A percentile compares a stretch with the other conserved stretches of the same genome.
Conservation (phyloP, 2,888 invertebrate species). For the Pharmacophagus antenor region DNA sequence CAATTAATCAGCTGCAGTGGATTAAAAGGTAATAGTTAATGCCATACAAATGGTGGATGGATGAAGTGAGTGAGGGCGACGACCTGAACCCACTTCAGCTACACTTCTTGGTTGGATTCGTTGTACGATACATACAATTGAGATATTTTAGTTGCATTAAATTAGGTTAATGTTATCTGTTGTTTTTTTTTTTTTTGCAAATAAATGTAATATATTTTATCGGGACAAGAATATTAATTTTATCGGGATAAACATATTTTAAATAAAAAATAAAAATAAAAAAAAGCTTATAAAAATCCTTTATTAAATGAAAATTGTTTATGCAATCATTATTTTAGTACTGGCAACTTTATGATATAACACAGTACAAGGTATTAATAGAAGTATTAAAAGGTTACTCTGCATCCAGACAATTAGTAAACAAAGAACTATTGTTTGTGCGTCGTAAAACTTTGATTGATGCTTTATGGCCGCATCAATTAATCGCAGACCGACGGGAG, state of each 20-base stretch:
- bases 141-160: slow-evolving; percentile 1
- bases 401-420: slow-evolving; percentile 62
- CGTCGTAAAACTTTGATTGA: slow-evolving; percentile 75
- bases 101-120: background rate
- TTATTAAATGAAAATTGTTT: background rate
- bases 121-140: background rate
- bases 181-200: no score
- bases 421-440: slow-evolving; percentile 65
- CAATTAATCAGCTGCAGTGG: background rate
- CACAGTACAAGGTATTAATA: slow-evolving; percentile 38
- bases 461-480: slow-evolving; percentile 73
- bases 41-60: background rate
- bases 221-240: background rate
- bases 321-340: background rate
- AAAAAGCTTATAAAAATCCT: background rate
- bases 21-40: background rate
- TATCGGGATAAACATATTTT: background rate
- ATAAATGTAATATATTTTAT: no score
- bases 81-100: background rate
- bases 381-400: slow-evolving; percentile 46
- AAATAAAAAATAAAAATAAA: background rate
- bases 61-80: background rate
- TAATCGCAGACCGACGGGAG: slow-evolving; percentile 55
- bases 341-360: background rate
- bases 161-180: background rate